Evolutionary conservation across 2,113 vertebrate species (phyloP), one percentile per base, ranked within the genome.

Genomic region (Hylia prasina): DNA sequence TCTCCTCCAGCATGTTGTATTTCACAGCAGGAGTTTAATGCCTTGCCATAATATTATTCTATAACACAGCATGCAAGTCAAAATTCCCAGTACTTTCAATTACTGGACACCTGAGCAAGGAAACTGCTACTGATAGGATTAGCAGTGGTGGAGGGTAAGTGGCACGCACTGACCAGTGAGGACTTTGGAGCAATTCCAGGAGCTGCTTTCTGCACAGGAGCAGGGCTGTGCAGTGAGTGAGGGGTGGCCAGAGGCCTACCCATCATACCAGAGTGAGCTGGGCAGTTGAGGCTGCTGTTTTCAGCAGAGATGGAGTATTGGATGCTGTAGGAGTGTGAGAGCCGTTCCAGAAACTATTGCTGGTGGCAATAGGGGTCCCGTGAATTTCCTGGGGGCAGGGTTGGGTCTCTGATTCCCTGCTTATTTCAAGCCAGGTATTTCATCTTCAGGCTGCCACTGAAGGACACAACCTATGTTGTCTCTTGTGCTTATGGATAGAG

Each of bases 1-100:
- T 54, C 35, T 77, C 40, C 79, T 56, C 33, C 12, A 2, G 16
- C 19, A 22, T 48, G 53, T 19, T 2, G 0, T 33, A 35, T 66
- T 90, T 82, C 82, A 77, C 79, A 83, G 82, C 6, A 19, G 35
- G 92, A 73, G 10, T 88, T 80, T 88, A 86, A 88, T 83, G 64
- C 51, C 76, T 57, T 61, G 53, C 58, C 71, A 63, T 73, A 86
- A 90, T 73, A 58, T 90, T 92, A 94, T 73, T 42, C 86, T 96
- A 10, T 77, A 90, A 45, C 71, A 39, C 90, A 92, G 79, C 79
- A 77, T 39, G 89, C 15, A 82, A 92, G 45, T 77, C 13, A 72
- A 72, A 92, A 88, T 86, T 96, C 82, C 28, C 71, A 57, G 79
- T 82, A 65, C 45, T 93, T 96, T 70, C 63, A 85, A 77, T 88